Evolutionary conservation across 1,140 invertebrate genomes (phyloP).

Genomic region (Tribolium madens): DNA sequence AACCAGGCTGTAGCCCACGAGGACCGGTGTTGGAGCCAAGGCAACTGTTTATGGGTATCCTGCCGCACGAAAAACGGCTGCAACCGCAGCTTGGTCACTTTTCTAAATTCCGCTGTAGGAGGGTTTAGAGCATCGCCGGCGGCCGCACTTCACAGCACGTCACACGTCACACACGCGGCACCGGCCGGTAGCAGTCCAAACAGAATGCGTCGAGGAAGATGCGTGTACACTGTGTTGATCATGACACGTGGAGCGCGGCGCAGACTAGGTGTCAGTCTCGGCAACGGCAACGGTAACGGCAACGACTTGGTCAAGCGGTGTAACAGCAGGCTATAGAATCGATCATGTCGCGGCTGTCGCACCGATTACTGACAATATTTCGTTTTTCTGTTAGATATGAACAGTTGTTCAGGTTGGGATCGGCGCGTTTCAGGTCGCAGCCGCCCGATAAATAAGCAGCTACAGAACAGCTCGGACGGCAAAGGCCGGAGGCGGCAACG

Average conservation of each 20-base stretch:
- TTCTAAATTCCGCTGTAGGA: neutral
- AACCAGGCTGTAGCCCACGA: slow-evolving; percentile 69
- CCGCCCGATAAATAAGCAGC: slow-evolving; percentile 66
- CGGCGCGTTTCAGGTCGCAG: slow-evolving; percentile 63
- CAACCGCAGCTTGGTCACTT: slow-evolving; percentile 20
- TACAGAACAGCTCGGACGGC: slow-evolving; percentile 64
- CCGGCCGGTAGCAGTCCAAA: slow-evolving; percentile 33
- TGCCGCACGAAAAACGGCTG: slow-evolving; percentile 39
- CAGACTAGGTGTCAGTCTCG: slow-evolving; percentile 41
- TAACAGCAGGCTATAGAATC: slow-evolving; percentile 5
- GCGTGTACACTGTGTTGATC: slow-evolving; percentile 60
- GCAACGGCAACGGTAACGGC: slow-evolving; percentile 2
- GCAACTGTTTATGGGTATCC: slow-evolving; percentile 54
- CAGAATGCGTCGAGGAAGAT: slow-evolving; percentile 56
- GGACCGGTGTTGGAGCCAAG: slow-evolving; percentile 65
- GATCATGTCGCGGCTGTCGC: slow-evolving; percentile 25
- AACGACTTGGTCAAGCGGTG: slow-evolving; percentile 43
- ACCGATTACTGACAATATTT: neutral
- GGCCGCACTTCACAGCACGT: slow-evolving; percentile 47
- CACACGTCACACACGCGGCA: slow-evolving; percentile 42
- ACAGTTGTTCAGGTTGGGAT: slow-evolving; percentile 43
- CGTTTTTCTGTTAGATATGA: neutral
- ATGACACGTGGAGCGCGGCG: slow-evolving; percentile 60
- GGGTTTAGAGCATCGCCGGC: slow-evolving; percentile 39
- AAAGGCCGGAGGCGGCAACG: slow-evolving; percentile 63